Percentiles rank a stretch among this genome's conserved stretches.
These are phyloP conservation scores for Sinelater perroti DNA, from an alignment of 2,888 invertebrate genomes.

Conservation along the genomic window DNA sequence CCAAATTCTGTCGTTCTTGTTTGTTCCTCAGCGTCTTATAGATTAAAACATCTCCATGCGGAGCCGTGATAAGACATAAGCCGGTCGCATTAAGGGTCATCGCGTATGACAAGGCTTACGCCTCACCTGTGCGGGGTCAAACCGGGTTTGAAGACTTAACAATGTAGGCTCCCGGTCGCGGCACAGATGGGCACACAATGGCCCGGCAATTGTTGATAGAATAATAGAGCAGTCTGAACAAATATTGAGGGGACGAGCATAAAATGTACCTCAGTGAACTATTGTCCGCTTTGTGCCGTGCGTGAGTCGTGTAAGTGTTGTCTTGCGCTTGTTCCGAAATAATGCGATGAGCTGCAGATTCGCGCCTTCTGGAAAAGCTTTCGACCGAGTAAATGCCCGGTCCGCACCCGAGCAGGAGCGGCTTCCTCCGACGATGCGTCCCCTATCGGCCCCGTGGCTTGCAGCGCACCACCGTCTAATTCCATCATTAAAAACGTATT, in stretches of 20 bases:
- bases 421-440: no score
- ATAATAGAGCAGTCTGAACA: slow-evolving; percentile 59
- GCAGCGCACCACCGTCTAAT: slow-evolving; percentile 36
- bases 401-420: no score
- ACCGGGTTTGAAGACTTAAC: slow-evolving; percentile 32
- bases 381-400: no score
- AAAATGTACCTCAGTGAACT: slow-evolving; percentile 49
- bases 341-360: slow-evolving; percentile 54
- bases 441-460: no score
- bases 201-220: slow-evolving; percentile 57
- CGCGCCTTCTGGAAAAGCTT: no score
- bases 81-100: slow-evolving; percentile 34
- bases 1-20: no score
- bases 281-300: slow-evolving; percentile 47
- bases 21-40: no score
- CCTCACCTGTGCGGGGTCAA: slow-evolving; percentile 46
- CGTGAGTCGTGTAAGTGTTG: slow-evolving; percentile 49
- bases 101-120: slow-evolving; percentile 38
- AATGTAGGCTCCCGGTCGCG: slow-evolving; percentile 34
- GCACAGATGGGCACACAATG: slow-evolving; percentile 60
- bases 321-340: slow-evolving; percentile 50
- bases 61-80: no score
- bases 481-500: slow-evolving; percentile 40
- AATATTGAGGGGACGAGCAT: slow-evolving; percentile 52
- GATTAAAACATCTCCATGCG: no score